Conservation (phyloP, 2,113 vertebrate genomes). For the Vulpes ferrilata region DNA sequence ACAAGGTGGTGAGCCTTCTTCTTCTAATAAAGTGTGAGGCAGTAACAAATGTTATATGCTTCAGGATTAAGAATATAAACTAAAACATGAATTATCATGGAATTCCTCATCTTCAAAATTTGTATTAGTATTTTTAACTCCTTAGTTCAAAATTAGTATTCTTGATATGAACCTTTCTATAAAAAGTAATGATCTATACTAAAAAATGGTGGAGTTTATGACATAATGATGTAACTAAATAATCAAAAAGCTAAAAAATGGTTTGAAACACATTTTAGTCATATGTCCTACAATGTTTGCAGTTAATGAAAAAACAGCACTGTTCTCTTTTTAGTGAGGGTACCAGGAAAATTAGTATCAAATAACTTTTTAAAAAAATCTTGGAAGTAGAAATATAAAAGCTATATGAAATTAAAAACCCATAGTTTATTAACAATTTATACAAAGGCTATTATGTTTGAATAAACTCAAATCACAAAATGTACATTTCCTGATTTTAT, state of each 20-base stretch:
- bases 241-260: slow-evolving; percentile 34
- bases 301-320: slow-evolving; percentile 38
- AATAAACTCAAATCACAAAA: slow-evolving; percentile 33
- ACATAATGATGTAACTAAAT: slow-evolving; percentile 51
- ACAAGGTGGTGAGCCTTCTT: neutral
- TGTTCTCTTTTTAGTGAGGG: neutral
- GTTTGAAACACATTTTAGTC: slow-evolving; percentile 20
- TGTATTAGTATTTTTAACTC: slow-evolving; percentile 17
- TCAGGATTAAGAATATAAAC: neutral
- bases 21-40: neutral
- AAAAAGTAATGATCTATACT: slow-evolving; percentile 26
- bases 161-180: neutral
- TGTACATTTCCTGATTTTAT: neutral
- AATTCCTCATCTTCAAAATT: slow-evolving; percentile 5
- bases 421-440: neutral
- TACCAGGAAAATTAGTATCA: slow-evolving; percentile 44
- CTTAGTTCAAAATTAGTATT: slow-evolving; percentile 31
- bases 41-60: slow-evolving; percentile 34
- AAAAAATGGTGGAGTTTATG: neutral
- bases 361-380: neutral
- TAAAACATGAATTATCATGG: neutral
- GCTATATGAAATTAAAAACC: neutral
- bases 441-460: neutral
- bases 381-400: neutral
- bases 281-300: neutral